Evolutionary conservation across 2,113 vertebrate genomes (phyloP).

Genomic region (Oncorhynchus tshawytscha): DNA sequence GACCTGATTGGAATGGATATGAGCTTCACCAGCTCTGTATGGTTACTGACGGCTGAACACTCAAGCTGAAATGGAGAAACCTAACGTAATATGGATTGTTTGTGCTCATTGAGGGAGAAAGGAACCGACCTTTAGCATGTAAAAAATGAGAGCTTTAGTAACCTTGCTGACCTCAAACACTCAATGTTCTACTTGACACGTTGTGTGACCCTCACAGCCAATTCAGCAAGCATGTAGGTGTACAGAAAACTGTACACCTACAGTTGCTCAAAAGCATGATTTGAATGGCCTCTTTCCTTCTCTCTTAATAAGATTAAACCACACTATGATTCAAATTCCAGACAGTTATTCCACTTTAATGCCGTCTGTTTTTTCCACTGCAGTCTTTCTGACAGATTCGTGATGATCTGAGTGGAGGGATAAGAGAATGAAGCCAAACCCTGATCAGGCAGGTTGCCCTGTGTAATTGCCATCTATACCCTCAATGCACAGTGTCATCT

Average conservation of each 20-base stretch:
- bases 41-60: not conserved
- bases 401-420: not conserved
- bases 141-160: not conserved
- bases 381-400: not conserved
- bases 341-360: not conserved
- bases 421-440: not conserved
- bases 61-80: not conserved
- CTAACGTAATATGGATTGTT: constrained; percentile 27
- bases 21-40: not conserved
- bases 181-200: not conserved
- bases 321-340: not conserved
- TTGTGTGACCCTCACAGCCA: not conserved
- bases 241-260: not conserved
- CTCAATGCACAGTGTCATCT: not conserved
- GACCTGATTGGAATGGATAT: constrained; percentile 14
- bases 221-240: not conserved
- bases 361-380: not conserved
- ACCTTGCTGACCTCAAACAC: not conserved
- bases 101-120: constrained; percentile 11
- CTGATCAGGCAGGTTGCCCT: not conserved
- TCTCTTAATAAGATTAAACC: too few relatives aligned
- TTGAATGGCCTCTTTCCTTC: too few relatives aligned
- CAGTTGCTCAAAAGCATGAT: too few relatives aligned
- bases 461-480: not conserved
- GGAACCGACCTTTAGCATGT: not conserved